Percentiles rank a stretch among this genome's conserved stretches.
Evolutionary conservation across 2,113 vertebrate species (phyloP).

Genomic region (Clinocottus analis): DNA sequence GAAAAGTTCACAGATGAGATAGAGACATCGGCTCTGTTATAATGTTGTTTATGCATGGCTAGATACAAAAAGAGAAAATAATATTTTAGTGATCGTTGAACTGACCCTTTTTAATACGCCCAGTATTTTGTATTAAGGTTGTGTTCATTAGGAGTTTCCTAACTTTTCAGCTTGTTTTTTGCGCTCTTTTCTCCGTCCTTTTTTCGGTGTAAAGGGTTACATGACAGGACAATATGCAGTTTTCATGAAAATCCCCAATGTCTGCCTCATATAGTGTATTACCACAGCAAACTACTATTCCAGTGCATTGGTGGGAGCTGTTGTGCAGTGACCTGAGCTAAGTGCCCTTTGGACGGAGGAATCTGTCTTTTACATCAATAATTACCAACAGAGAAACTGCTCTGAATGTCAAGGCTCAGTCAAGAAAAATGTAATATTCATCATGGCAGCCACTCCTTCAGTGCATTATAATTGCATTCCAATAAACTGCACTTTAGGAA

Average conservation of each 20-base stretch:
- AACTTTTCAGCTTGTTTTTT: neutral
- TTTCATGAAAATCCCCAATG: neutral
- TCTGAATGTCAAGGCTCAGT: constrained; percentile 27
- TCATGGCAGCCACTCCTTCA: neutral
- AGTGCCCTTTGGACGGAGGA: neutral
- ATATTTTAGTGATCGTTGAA: neutral
- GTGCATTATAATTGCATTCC: constrained; percentile 39
- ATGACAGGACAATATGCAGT: neutral
- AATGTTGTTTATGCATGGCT: neutral
- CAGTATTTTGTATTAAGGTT: neutral
- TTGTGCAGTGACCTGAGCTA: constrained; percentile 1
- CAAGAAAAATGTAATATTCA: constrained; percentile 30
- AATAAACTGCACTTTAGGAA: constrained; percentile 44
- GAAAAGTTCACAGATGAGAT: too few species aligned
- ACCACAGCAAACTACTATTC: constrained; percentile 5
- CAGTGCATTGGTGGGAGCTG: neutral
- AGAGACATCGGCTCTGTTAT: too few species aligned
- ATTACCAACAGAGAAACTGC: constrained; percentile 20
- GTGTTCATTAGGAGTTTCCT: neutral
- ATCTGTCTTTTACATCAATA: constrained; percentile 11
- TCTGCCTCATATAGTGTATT: neutral
- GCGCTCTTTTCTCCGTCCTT: too few species aligned
- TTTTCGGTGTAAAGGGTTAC: too few species aligned
- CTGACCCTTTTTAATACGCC: neutral
- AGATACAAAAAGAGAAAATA: neutral